Evolutionary conservation across 1,140 invertebrate species (phyloP).

Genomic region (Drosophila bocki): DNA sequence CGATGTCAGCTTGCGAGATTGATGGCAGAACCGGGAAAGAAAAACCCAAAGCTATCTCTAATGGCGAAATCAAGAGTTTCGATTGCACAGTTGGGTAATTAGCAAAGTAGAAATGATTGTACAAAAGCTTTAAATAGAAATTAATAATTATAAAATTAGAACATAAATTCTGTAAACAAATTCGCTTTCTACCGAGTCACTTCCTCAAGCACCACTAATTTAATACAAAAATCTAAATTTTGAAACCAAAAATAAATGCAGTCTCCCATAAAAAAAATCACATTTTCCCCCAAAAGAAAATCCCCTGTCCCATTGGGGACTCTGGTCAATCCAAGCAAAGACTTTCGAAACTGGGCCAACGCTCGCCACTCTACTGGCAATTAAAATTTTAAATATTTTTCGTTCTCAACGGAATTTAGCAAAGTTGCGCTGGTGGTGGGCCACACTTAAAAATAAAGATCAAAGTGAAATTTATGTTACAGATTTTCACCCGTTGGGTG

Average conservation of each 20-base stretch:
- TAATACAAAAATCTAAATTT: slow-evolving; percentile 18
- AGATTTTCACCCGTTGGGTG: slow-evolving; percentile 25
- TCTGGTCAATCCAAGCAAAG: slow-evolving; percentile 17
- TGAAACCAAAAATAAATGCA: slow-evolving; percentile 10
- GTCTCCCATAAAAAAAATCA: not conserved
- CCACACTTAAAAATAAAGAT: slow-evolving; percentile 63
- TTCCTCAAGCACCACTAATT: not conserved
- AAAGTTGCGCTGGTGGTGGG: slow-evolving; percentile 26
- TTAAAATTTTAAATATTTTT: slow-evolving; percentile 52
- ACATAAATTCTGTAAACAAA: not conserved
- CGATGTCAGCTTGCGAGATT: slow-evolving; percentile 40
- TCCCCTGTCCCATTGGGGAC: slow-evolving; percentile 1
- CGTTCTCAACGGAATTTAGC: slow-evolving; percentile 32
- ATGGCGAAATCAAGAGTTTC: slow-evolving; percentile 23
- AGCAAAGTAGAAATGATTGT: slow-evolving; percentile 1
- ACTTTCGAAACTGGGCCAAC: slow-evolving; percentile 38
- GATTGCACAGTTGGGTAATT: slow-evolving; percentile 21
- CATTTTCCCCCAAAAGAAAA: slow-evolving; percentile 1
- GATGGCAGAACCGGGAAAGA: slow-evolving; percentile 41
- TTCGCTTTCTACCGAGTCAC: not conserved
- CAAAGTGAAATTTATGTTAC: slow-evolving; percentile 59
- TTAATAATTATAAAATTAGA: not conserved
- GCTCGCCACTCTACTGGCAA: slow-evolving; percentile 49
- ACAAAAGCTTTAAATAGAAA: slow-evolving; percentile 2
- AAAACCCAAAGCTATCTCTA: slow-evolving; percentile 34